Evolutionary conservation across 2,888 invertebrate genomes (phyloP).

Genomic region (Cheiracanthium punctorium): DNA sequence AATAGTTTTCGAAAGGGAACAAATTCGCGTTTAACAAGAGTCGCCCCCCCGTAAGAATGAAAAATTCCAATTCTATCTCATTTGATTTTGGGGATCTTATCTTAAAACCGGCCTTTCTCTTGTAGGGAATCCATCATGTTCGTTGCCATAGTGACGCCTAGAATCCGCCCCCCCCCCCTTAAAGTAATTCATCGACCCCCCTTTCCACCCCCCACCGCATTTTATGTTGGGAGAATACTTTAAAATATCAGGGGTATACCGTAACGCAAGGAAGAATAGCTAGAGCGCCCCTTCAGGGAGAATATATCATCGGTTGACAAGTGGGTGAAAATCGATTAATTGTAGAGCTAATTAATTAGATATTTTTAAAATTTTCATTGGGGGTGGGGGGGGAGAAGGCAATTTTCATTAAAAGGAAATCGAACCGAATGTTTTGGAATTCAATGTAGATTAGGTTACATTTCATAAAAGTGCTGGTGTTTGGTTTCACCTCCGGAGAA

Average conservation of each 20-base stretch:
- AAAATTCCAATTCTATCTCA: constrained; percentile 69
- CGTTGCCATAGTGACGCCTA: constrained; percentile 45
- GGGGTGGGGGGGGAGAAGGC: too few relatives aligned
- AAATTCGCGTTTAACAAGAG: constrained; percentile 68
- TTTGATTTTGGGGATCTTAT: constrained; percentile 68
- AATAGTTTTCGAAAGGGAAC: constrained; percentile 66
- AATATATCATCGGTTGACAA: constrained; percentile 15
- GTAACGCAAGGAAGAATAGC: constrained; percentile 16
- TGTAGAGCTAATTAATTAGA: constrained; percentile 16
- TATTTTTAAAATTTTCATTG: neutral
- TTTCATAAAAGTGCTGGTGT: constrained; percentile 1
- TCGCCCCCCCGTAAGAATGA: constrained; percentile 58
- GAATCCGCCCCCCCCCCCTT: constrained; percentile 8
- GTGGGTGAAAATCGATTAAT: constrained; percentile 22
- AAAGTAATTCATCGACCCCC: constrained; percentile 26
- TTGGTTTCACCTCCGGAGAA: neutral
- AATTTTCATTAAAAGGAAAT: neutral
- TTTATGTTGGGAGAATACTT: constrained; percentile 26
- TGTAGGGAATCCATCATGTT: constrained; percentile 67
- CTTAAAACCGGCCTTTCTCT: constrained; percentile 69
- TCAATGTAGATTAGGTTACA: neutral
- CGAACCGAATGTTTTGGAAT: constrained; percentile 1
- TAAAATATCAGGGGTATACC: constrained; percentile 40
- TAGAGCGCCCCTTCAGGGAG: constrained; percentile 29
- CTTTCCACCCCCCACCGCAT: constrained; percentile 12